A percentile compares a stretch with the other conserved stretches of the same genome.
These are phyloP conservation scores for Adelognathus sp. DNA, from an alignment of 2,888 invertebrate species.

Conservation along the genomic window DNA sequence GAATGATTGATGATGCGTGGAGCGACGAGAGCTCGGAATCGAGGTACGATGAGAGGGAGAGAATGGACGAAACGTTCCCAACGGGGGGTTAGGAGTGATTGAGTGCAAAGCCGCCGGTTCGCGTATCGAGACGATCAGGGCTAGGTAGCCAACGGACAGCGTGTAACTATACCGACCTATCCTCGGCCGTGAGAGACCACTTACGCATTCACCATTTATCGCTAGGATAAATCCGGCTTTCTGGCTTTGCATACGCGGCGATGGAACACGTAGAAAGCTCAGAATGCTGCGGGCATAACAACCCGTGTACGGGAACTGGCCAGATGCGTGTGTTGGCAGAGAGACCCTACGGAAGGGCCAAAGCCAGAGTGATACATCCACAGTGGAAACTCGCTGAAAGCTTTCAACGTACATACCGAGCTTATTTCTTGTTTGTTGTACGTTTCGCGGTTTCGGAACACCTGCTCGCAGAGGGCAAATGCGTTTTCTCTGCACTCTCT, in stretches of 20 bases:
- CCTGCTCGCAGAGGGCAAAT: conserved; percentile 56
- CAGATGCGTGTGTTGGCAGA: conserved; percentile 9
- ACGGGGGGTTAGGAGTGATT: conserved; percentile 42
- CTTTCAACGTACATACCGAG: conserved; percentile 21
- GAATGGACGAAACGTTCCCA: conserved; percentile 10
- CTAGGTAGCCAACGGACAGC: conserved; percentile 14
- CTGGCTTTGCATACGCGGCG: conserved; percentile 59
- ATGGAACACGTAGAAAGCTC: conserved; percentile 43
- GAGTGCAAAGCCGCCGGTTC: conserved; percentile 35
- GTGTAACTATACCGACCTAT: not conserved
- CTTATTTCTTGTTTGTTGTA: conserved; percentile 55
- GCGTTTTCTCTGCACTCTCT: not conserved
- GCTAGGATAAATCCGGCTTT: conserved; percentile 61
- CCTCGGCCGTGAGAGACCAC: conserved; percentile 36
- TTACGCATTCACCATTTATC: conserved; percentile 62
- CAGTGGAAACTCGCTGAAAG: not conserved
- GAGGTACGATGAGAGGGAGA: not conserved
- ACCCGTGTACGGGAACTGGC: conserved; percentile 7
- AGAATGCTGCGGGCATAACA: not conserved
- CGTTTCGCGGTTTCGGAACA: conserved; percentile 63
- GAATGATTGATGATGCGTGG: not conserved
- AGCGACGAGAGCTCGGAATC: not conserved
- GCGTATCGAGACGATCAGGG: conserved; percentile 51
- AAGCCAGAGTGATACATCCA: conserved; percentile 34
- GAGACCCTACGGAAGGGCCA: conserved; percentile 11